phyloP scores from a whole-genome alignment of 2,113 vertebrate species.

The Rhinichthys klamathensis region DNA sequence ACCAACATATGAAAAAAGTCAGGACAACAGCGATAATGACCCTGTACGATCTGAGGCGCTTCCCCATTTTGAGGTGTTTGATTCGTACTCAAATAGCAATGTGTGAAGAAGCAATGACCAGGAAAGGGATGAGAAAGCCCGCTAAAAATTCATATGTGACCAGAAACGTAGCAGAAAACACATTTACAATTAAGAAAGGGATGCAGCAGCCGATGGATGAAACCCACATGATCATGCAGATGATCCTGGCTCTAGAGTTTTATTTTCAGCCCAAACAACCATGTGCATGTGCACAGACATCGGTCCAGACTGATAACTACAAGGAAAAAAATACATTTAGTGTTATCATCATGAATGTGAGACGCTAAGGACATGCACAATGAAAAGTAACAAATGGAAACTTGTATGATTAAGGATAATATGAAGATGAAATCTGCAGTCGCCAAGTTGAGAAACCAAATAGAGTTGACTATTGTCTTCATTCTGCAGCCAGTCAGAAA shows the following conservation, averaged over 20 bases:
- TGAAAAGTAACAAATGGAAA: too few species aligned
- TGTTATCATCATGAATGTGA: conserved; percentile 55
- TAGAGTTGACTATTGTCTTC: conserved; percentile 69
- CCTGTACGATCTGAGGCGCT: conserved; percentile 34
- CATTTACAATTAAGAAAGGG: neutral
- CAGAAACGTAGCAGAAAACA: neutral
- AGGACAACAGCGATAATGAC: conserved; percentile 64
- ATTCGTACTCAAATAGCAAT: conserved; percentile 60
- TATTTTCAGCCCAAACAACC: too few species aligned
- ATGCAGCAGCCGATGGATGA: neutral
- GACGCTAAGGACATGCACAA: too few species aligned
- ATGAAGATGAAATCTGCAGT: conserved; percentile 54
- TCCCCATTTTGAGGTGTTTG: conserved; percentile 39
- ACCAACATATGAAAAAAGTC: conserved; percentile 72
- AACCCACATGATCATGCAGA: too few species aligned
- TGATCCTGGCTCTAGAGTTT: too few species aligned
- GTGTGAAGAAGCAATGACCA: conserved; percentile 32
- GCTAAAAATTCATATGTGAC: neutral
- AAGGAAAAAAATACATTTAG: conserved; percentile 70
- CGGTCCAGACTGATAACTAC: conserved; percentile 61
- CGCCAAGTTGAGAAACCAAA: conserved; percentile 76
- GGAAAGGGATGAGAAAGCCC: neutral
- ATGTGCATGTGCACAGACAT: too few species aligned
- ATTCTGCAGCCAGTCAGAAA: conserved; percentile 73
- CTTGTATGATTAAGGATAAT: too few species aligned